Base-by-base conservation (phyloP, 2,113 vertebrate genomes). In the Oceanodroma tethys region DNA sequence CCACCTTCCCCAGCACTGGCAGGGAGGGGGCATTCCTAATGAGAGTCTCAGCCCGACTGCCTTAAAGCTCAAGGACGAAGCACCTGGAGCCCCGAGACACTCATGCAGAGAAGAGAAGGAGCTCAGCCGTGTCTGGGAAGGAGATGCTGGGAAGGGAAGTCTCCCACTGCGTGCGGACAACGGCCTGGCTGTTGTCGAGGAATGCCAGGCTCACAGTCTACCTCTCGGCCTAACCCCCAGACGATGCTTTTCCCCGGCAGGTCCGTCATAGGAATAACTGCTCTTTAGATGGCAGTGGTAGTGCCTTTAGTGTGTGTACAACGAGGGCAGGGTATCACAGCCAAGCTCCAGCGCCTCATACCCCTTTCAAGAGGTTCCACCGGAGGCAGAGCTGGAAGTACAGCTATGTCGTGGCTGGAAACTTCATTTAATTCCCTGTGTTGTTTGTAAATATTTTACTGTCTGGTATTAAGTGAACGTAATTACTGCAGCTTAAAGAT, bases 401-500 rank as follows among this genome's bases (percentile, higher is more conserved):
- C 6, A 55, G 11, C 76, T 71, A 2, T 38, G 15, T 30, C 43
- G 6, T 14, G 42, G 32, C 50, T 87, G 59, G 50, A 89, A 96
- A 70, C 60, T 34, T 45, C 71, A 36, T 72, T 88, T 53, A 75
- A 62, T 59, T 86, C 65, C 75, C 47, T 10, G 18, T 9, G 2
- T 81, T 91, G 66, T 86, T 97, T 59, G 91, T 86, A 94, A 95
- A 94, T 96, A 90, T 96, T 97, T 91, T 88, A 76, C 88, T 63
- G 36, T 55, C 87, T 95, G 58, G 52, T 81, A 86, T 88, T 86
- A 96, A 85, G 78, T 62, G 81, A 96, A 66, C 4, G 4, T 95
- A 95, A 97, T 96, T 95, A 94, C 47, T 84, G 65, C 67, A 81
- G 81, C 84, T 90, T 72, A 91, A 86, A 94, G 86, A 84, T 4